Percentiles rank a stretch among this genome's conserved stretches.
Conservation (phyloP, 1,140 invertebrate species). For the Drosophila grimshawi region DNA sequence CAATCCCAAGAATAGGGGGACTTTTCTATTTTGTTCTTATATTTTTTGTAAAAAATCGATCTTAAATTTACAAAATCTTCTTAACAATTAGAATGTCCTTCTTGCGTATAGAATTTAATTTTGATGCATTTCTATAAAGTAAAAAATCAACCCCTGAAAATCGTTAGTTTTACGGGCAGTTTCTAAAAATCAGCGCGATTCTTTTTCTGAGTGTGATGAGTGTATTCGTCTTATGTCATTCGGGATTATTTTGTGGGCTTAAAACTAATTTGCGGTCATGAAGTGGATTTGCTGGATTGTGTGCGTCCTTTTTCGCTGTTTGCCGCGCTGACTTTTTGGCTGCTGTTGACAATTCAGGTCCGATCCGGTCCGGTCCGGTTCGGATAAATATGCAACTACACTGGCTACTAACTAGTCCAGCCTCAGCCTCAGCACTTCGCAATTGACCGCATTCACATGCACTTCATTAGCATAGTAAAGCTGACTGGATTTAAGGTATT, state of each 20-base stretch:
- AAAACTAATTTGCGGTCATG: conserved; percentile 83
- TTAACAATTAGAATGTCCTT: too few species aligned
- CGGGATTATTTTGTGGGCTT: conserved; percentile 83
- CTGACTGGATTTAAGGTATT: conserved; percentile 13
- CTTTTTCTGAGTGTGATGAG: not conserved
- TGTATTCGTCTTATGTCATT: conserved; percentile 76
- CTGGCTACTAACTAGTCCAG: conserved; percentile 44
- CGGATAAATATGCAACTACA: conserved; percentile 63
- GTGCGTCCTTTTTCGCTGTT: conserved; percentile 37
- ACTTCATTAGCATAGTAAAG: conserved; percentile 68
- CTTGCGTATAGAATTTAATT: too few species aligned
- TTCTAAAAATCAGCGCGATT: too few species aligned
- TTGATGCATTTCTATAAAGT: too few species aligned
- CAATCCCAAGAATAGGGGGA: too few species aligned
- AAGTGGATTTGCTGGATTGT: conserved; percentile 69
- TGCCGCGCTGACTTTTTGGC: conserved; percentile 39
- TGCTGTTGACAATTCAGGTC: conserved; percentile 60
- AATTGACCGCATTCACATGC: conserved; percentile 46
- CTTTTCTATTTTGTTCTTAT: too few species aligned
- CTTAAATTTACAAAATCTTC: too few species aligned
- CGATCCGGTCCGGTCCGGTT: conserved; percentile 35
- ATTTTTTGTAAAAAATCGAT: too few species aligned
- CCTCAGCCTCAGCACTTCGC: conserved; percentile 17
- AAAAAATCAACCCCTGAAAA: too few species aligned
- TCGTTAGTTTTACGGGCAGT: too few species aligned